Base-by-base conservation (phyloP, 1,140 invertebrate species). In the Schlechtendalia chinensis region DNA sequence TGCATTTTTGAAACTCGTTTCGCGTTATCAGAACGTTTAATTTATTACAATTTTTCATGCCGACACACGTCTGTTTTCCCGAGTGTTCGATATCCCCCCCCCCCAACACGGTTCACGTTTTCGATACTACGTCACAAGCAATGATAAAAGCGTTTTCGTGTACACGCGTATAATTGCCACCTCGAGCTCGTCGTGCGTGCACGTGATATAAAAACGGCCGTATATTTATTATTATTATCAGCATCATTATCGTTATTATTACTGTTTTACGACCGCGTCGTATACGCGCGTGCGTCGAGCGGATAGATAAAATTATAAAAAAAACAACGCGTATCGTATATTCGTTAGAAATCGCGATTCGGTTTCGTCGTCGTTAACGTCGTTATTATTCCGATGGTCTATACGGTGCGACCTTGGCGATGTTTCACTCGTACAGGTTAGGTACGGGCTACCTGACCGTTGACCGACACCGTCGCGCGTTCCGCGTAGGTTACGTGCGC, bases 381-480 rank as follows among this genome's bases (percentile, higher is more conserved):
- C 24, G 67, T n/a, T 27, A 29, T n/a, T 50, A 72, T 54, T 54
- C 29, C 54, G 54, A 72, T 72, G 17, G n/a, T 53, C 16, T 69
- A 39, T 39, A 39, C 32, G 32, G 22, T 50, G 24, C 47, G 47
- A 54, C 69, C 69, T 72, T 72, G 69, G 19, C 47, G 50, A 72
- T 72, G n/a, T 29, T 39, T 24, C 50, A 71, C 24, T 10, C 29
- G 54, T 54, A 54, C 39, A n/a, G n/a, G n/a, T n/a, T n/a, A n/a
- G n/a, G n/a, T n/a, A n/a, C n/a, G n/a, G n/a, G n/a, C n/a, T 50
- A 50, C 45, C 50, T 69, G 67, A 69, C 45, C 67, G 67, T 69
- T 69, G 67, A 69, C 67, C 45, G 67, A 69, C 45, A 22, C 67
- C 45, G 19, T 50, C 61, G 19, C 19, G 65, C 47, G 29, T 61